Conservation (phyloP, 2,797 vertebrate species). For the Sebastes minor region DNA sequence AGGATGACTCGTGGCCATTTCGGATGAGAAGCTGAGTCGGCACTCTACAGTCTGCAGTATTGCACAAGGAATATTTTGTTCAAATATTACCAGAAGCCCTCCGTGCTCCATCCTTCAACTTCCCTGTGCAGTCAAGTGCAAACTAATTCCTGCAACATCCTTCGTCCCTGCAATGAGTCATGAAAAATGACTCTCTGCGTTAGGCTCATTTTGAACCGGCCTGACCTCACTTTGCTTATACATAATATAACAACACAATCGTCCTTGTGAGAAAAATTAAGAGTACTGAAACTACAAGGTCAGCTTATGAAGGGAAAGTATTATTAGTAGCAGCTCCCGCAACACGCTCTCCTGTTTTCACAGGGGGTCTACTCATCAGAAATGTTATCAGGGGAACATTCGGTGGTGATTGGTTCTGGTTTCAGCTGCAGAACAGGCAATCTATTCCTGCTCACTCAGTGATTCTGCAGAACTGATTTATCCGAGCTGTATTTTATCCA, state of each 20-base stretch:
- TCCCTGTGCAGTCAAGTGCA: constrained; percentile 28
- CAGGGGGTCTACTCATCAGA: constrained; percentile 10
- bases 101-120: constrained; percentile 13
- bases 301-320: neutral
- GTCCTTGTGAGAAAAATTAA: constrained; percentile 20
- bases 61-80: constrained; percentile 24
- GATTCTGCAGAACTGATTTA: constrained; percentile 32
- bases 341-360: neutral
- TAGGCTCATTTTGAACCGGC: constrained; percentile 7
- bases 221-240: constrained; percentile 35
- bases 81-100: constrained; percentile 13
- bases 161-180: constrained; percentile 51
- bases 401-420: constrained; percentile 33
- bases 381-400: constrained; percentile 18
- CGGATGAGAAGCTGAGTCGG: constrained; percentile 36
- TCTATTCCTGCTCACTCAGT: constrained; percentile 15
- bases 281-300: constrained; percentile 16
- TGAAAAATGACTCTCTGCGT: constrained; percentile 25
- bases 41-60: constrained; percentile 16
- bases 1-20: constrained; percentile 28
- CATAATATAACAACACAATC: neutral
- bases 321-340: constrained; percentile 9
- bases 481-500: constrained; percentile 32
- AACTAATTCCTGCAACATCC: constrained; percentile 39
- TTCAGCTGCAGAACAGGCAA: constrained; percentile 22